Percentiles rank a stretch among this genome's conserved stretches.
Evolutionary conservation across 64 coral and sea anemone species (phyloP).

Genomic region (Stylophora pistillata): DNA sequence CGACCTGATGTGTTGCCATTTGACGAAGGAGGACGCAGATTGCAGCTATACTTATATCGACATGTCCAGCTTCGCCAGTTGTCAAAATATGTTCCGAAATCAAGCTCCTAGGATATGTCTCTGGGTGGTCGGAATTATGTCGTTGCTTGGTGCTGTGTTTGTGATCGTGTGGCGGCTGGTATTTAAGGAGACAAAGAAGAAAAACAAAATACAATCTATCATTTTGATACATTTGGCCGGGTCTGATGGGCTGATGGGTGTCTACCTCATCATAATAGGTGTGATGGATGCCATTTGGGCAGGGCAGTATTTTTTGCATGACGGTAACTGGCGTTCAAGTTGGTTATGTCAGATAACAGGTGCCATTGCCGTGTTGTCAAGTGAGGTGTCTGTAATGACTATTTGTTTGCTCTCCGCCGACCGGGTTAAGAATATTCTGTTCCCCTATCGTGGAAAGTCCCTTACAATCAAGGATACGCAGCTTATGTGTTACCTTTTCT

Average conservation of each 20-base stretch:
- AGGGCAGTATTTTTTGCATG: constrained; percentile 36
- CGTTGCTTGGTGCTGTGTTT: constrained; percentile 1
- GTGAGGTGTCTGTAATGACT: neutral
- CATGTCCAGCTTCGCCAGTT: constrained; percentile 4
- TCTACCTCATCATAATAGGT: constrained; percentile 22
- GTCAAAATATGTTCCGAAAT: constrained; percentile 4
- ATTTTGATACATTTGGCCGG: constrained; percentile 8
- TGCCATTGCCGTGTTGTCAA: neutral
- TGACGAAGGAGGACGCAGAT: neutral
- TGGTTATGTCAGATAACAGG: constrained; percentile 20
- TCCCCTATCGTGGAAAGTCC: neutral
- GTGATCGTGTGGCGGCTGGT: constrained; percentile 1
- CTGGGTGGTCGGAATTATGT: constrained; percentile 13
- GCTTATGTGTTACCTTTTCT: neutral
- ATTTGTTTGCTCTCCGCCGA: neutral
- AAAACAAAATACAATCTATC: constrained; percentile 6
- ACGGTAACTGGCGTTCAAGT: constrained; percentile 17
- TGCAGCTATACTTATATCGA: neutral
- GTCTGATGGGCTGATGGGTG: constrained; percentile 35
- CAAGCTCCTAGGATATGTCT: neutral
- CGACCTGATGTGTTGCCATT: neutral
- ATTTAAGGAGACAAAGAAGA: neutral
- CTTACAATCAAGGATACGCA: neutral
- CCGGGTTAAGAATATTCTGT: neutral
- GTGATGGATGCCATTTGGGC: neutral